Percentiles rank a stretch among this genome's conserved stretches.
Evolutionary conservation across 2,797 vertebrate species (phyloP).

Genomic region (Brachyalestes nurse): DNA sequence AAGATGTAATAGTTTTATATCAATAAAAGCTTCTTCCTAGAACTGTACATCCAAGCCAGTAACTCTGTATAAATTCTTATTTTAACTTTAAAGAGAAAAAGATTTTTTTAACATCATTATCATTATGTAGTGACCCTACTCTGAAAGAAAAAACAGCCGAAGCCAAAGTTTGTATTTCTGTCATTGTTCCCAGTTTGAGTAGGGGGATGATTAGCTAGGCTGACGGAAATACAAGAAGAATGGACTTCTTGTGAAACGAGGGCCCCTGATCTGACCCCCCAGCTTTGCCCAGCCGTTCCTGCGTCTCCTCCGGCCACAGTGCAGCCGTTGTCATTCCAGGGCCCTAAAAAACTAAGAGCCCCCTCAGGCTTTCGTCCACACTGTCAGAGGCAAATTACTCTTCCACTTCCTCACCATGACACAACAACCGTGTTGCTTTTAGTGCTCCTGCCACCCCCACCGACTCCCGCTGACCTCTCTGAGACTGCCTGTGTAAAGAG

Average conservation of each 20-base stretch:
- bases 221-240: slow-evolving; percentile 76
- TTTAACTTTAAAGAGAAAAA: background rate
- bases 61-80: no score
- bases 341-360: slow-evolving; percentile 55
- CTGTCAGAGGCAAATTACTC: slow-evolving; percentile 58
- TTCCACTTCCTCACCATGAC: slow-evolving; percentile 60
- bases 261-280: slow-evolving; percentile 46
- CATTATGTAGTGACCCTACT: background rate
- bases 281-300: slow-evolving; percentile 57
- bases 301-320: slow-evolving; percentile 64
- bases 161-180: background rate
- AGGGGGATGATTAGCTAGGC: slow-evolving; percentile 8
- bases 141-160: background rate
- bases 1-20: background rate
- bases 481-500: slow-evolving; percentile 11
- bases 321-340: slow-evolving; percentile 52
- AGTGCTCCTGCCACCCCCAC: slow-evolving; percentile 21
- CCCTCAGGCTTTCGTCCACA: slow-evolving; percentile 52
- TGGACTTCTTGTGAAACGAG: slow-evolving; percentile 53
- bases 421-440: slow-evolving; percentile 55
- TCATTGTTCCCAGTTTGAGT: background rate
- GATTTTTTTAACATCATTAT: no score
- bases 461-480: slow-evolving; percentile 16
- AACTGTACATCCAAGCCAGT: background rate
- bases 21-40: background rate